Evolutionary conservation across 2,113 vertebrate genomes (phyloP).

Genomic region (Pseudorectes ferrugineus): DNA sequence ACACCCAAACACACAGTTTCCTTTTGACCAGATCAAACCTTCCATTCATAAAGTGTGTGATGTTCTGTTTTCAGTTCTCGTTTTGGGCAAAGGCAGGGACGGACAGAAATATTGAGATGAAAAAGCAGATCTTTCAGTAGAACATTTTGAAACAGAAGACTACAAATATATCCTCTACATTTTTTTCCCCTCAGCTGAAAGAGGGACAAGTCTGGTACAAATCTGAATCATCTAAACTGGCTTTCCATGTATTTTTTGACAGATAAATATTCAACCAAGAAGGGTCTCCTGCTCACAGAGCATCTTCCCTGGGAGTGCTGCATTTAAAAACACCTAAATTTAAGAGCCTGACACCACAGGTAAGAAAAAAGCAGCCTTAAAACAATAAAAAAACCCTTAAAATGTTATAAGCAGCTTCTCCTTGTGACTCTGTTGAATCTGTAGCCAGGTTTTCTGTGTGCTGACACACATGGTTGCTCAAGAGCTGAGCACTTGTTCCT

Average conservation of each 20-base stretch:
- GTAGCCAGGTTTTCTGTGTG: not conserved
- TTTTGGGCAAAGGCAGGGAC: not conserved
- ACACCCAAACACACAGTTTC: not conserved
- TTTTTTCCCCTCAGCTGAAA: not conserved
- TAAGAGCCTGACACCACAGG: not conserved
- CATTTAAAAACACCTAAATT: not conserved
- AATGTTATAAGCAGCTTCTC: not conserved
- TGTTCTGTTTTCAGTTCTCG: not conserved
- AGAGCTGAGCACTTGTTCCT: constrained; percentile 31
- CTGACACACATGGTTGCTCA: constrained; percentile 40
- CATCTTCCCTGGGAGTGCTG: not conserved
- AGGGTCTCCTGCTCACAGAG: not conserved
- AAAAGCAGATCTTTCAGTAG: not conserved
- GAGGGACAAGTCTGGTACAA: not conserved
- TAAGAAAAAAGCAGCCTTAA: not conserved
- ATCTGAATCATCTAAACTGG: not conserved
- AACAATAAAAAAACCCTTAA: not conserved
- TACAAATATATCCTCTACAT: not conserved
- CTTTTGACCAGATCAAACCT: not conserved
- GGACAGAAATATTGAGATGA: not conserved
- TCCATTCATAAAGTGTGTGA: not conserved
- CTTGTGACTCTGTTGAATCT: not conserved
- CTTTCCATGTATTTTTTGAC: not conserved
- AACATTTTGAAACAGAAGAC: not conserved
- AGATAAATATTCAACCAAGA: not conserved